phyloP scores from a whole-genome alignment of 2,797 vertebrate species.

The Fistularia tabacaria region DNA sequence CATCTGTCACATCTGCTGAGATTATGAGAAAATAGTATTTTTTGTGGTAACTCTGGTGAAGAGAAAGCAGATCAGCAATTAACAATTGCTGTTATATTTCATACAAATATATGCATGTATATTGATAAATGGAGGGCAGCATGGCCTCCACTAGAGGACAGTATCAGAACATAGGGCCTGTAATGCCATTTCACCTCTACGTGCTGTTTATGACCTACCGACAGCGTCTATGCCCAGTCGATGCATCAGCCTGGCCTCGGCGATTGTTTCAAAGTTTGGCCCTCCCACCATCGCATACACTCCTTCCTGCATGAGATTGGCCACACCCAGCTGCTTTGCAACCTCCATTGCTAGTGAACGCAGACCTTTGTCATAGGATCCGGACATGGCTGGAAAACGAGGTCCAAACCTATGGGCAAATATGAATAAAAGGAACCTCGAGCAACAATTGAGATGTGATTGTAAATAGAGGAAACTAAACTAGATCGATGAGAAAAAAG shows the following conservation, averaged over 20 bases:
- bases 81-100: too few species aligned
- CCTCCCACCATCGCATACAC: conserved; percentile 84
- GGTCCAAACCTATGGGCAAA: conserved; percentile 75
- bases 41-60: too few species aligned
- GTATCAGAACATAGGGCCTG: too few species aligned
- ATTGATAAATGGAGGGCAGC: background rate
- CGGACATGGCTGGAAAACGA: conserved; percentile 80
- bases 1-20: too few species aligned
- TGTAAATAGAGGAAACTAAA: too few species aligned
- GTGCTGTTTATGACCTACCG: conserved; percentile 51
- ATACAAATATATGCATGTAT: background rate
- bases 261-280: conserved; percentile 80
- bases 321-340: conserved; percentile 65
- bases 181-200: too few species aligned
- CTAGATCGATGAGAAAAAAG: too few species aligned
- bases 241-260: conserved; percentile 77
- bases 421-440: background rate
- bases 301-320: conserved; percentile 70
- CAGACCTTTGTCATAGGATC: conserved; percentile 76
- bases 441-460: background rate
- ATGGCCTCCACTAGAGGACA: background rate
- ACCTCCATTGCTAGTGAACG: conserved; percentile 70
- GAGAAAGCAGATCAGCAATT: too few species aligned
- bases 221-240: conserved; percentile 80
- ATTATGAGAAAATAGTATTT: too few species aligned